Base-by-base conservation (phyloP, 92 coral and sea anemone species). In the Phenganax subtilis region DNA sequence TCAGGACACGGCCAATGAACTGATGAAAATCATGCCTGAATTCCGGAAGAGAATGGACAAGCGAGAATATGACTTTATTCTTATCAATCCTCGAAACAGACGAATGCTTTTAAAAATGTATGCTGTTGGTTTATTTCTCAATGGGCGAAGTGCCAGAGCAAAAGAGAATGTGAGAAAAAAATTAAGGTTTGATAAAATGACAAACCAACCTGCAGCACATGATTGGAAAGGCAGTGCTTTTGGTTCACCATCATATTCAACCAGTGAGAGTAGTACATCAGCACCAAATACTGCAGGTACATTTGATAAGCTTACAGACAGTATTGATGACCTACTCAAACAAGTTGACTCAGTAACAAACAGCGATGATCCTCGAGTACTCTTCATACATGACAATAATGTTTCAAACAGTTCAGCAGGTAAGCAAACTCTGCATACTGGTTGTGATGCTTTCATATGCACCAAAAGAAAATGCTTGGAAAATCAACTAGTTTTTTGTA, bases 101-200 rank as follows among this genome's bases (percentile, higher is more conserved):
- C 90, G 99, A 70, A 92, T 96, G 92, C 93, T 96, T 16, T 83
- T 96, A 44, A 92, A 96, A 84, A 92, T 96, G 99, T 96, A 87
- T 86, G 97, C 91, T 28, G 84, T 96, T 60, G 99, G 99, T 14
- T 87, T 92, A 44, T 93, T 96, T 82, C 93, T 96, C 25, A 96
- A 96, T 87, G 99, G 99, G 12, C 87, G 97, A 17, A 90, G 91
- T 86, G 88, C 92, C 56, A 90, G 90, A 86, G 92, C 87, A 12
- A 87, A 92, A 37, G 90, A 90, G 9, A 93, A 92, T 72, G 93
- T 96, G 37, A 97, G 91, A 84, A 88, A 85, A 81, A 96, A 96
- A 81, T 91, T 96, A 64, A 79, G 74, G 53, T 79, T 79, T 79
- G 83, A 79, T 65, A 51, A 79, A 64, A 58, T 76, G 56, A 55